Evolutionary conservation across 2,797 vertebrate genomes (phyloP), one percentile per base, ranked within the genome.

Genomic region (Spinibarbus caldwelli): DNA sequence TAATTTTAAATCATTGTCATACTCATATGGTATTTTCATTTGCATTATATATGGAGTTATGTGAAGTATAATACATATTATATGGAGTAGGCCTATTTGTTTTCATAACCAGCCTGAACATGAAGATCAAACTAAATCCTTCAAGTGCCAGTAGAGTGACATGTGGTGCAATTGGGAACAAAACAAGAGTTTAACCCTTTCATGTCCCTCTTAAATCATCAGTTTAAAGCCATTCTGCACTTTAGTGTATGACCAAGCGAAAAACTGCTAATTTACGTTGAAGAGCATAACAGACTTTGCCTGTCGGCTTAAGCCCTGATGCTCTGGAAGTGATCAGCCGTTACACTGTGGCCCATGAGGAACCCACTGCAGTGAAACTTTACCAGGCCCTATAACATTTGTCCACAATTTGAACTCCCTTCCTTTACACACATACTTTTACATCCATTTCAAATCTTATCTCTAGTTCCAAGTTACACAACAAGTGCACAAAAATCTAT

Each of bases 321-420:
- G 80, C 41, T 80, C 71, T 85, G 68, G 82, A 85, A 85, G 75
- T 72, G 78, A 87, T 82, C 73, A 82, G 52, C 36, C 26, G n/a
- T 78, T 23, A 45, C n/a, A 29, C 38, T 71, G 26, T 45, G 31
- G 54, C 70, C 38, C 29, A 54, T 64, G 41, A 75, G 43, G 31
- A 83, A 43, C 6, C 75, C 26, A n/a, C 64, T 36, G 64, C 64
- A 59, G 38, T 79, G 26, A 85, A 85, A 78, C 36, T 68, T 84
- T 78, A 84, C 66, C 83, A 71, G 66, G 9, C 52, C 75, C 66
- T 71, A 59, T 78, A 85, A 85, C 76, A 62, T 45, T n/a, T 84
- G 52, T 41, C 66, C 75, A 85, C 29, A 45, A 34, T 59, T 59
- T 84, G 38, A 85, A 62, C 76, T 71, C 71, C 54, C 19, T 21